Evolutionary conservation across 2,888 invertebrate species (phyloP).

Genomic region (Prosopocoilus inquinatus): DNA sequence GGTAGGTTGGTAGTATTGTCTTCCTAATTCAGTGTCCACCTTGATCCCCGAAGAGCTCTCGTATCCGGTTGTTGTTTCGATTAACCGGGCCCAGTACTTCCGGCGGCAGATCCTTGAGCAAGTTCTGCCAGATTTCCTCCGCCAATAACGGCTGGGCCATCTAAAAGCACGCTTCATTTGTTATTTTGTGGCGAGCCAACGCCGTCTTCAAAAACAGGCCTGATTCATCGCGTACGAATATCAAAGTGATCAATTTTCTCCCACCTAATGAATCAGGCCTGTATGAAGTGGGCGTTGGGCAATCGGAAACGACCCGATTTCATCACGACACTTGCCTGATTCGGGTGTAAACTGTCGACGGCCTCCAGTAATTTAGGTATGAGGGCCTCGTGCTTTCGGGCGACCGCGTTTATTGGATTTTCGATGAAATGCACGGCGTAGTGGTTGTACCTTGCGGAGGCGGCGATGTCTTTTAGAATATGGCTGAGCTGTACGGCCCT

Average conservation of each 20-base stretch:
- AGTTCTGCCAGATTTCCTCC: conserved; percentile 35
- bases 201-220: too few species aligned
- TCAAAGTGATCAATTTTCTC: too few species aligned
- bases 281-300: too few species aligned
- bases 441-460: conserved; percentile 29
- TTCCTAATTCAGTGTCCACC: conserved; percentile 42
- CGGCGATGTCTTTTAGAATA: conserved; percentile 34
- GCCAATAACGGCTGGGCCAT: conserved; percentile 36
- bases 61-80: conserved; percentile 45
- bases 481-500: conserved; percentile 31
- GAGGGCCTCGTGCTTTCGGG: conserved; percentile 30
- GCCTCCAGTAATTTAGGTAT: conserved; percentile 37
- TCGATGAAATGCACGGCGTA: conserved; percentile 36
- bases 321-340: conserved; percentile 32
- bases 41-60: conserved; percentile 48
- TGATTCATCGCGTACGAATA: too few species aligned
- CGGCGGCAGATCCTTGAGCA: conserved; percentile 36
- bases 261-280: too few species aligned
- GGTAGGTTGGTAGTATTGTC: too few species aligned
- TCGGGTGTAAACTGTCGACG: conserved; percentile 41
- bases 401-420: conserved; percentile 35
- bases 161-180: conserved; percentile 10
- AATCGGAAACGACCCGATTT: too few species aligned
- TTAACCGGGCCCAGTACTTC: conserved; percentile 47
- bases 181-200: too few species aligned